These are phyloP conservation scores for Leptinotarsa haldemani DNA, from an alignment of 2,888 invertebrate genomes.

Conservation along the genomic window DNA sequence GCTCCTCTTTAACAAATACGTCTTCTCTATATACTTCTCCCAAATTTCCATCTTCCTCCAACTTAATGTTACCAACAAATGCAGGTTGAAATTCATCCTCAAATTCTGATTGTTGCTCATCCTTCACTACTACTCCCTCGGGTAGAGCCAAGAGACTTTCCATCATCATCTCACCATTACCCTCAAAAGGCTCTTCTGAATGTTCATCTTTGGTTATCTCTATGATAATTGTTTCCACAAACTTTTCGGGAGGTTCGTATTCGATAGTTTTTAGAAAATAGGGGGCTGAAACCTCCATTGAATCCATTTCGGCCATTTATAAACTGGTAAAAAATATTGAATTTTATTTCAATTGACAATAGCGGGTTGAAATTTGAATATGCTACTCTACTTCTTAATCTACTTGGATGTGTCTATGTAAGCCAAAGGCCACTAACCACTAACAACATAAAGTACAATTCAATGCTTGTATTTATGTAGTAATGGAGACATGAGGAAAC, in stretches of 20 bases:
- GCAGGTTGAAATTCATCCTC: too few relatives aligned
- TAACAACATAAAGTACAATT: too few relatives aligned
- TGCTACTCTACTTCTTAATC: too few relatives aligned
- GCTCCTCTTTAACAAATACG: neutral
- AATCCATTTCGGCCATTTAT: neutral
- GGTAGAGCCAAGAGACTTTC: neutral
- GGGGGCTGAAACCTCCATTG: neutral
- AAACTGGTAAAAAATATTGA: neutral
- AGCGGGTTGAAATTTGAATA: too few relatives aligned
- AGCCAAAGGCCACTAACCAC: too few relatives aligned
- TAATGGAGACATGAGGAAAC: too few relatives aligned
- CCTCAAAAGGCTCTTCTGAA: neutral
- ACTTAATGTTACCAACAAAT: neutral
- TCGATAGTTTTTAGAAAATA: neutral
- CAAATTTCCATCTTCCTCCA: neutral
- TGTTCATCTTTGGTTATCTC: conserved; percentile 1
- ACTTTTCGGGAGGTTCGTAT: conserved; percentile 3
- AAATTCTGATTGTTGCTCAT: too few relatives aligned
- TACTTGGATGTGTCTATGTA: too few relatives aligned
- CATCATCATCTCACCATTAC: neutral
- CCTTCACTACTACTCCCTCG: neutral
- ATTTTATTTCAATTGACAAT: neutral
- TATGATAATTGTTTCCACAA: conserved; percentile 6
- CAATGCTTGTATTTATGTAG: too few relatives aligned
- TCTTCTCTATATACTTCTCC: neutral